phyloP scores from a whole-genome alignment of 2,113 vertebrate genomes.

The Ictalurus furcatus region DNA sequence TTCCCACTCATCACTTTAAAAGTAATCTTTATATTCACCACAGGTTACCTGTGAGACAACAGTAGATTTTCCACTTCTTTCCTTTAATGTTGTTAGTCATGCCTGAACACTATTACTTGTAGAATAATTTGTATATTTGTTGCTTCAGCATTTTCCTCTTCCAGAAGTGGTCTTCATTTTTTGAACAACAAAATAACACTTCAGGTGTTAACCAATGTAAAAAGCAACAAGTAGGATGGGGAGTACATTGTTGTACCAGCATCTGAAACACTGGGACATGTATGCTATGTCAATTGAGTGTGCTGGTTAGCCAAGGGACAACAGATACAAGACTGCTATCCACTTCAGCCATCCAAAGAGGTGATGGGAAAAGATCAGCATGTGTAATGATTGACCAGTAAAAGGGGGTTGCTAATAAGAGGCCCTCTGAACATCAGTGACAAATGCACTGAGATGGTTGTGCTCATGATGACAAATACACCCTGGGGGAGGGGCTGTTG shows the following conservation, averaged over 20 bases:
- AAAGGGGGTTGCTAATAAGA: constrained; percentile 30
- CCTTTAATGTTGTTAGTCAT: background rate
- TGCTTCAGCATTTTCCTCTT: background rate
- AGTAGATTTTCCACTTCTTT: constrained; percentile 14
- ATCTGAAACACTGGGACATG: background rate
- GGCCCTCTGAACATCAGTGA: background rate
- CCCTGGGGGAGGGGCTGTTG: background rate
- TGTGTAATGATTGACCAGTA: constrained; percentile 45
- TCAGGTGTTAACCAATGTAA: background rate
- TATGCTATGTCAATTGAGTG: background rate
- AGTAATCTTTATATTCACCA: background rate
- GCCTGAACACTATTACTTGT: background rate
- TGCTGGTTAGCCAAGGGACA: background rate
- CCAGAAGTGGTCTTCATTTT: background rate
- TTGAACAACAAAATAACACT: background rate
- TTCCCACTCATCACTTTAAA: constrained; percentile 4
- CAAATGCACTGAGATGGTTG: background rate
- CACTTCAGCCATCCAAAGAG: constrained; percentile 23
- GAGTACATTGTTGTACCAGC: background rate
- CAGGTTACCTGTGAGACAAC: constrained; percentile 4
- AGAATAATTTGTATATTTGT: background rate
- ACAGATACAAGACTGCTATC: constrained; percentile 22
- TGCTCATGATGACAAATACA: constrained; percentile 21
- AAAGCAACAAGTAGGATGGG: constrained; percentile 1
- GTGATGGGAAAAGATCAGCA: constrained; percentile 35